Evolutionary conservation across 1,140 invertebrate species (phyloP).

Genomic region (Venturia canescens): DNA sequence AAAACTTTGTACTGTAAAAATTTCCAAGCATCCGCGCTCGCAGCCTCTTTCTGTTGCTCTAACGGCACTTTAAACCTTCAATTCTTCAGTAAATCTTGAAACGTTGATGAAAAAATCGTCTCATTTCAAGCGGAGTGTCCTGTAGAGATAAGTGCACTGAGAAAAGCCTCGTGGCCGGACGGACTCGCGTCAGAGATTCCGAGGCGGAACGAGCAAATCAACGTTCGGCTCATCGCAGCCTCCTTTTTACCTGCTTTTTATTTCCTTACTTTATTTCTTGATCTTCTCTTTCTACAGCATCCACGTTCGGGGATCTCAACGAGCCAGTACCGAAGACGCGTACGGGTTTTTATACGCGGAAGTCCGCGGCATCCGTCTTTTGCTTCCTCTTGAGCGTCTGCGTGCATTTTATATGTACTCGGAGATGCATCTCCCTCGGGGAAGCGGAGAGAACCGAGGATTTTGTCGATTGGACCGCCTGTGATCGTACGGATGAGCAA

Average conservation of each 20-base stretch:
- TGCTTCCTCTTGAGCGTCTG: background rate
- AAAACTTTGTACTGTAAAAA: too few relatives aligned
- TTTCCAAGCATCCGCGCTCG: too few relatives aligned
- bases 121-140: background rate
- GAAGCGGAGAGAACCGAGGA: too few relatives aligned
- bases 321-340: background rate
- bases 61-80: too few relatives aligned
- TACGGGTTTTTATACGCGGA: slow-evolving; percentile 34
- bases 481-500: too few relatives aligned
- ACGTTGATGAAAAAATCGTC: background rate
- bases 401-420: too few relatives aligned
- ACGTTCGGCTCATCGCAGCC: slow-evolving; percentile 45
- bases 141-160: background rate
- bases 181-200: slow-evolving; percentile 34
- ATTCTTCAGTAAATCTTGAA: too few relatives aligned
- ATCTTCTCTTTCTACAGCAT: background rate
- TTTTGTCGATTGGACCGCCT: too few relatives aligned
- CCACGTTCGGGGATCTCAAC: slow-evolving; percentile 10
- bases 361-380: background rate
- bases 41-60: too few relatives aligned
- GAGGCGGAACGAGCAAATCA: slow-evolving; percentile 53
- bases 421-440: too few relatives aligned
- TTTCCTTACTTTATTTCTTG: background rate
- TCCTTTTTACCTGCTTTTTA: slow-evolving; percentile 26
- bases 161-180: slow-evolving; percentile 14